These are phyloP conservation scores for Peromyscus aztecus DNA, from an alignment of 2,797 vertebrate species.

Conservation along the genomic window DNA sequence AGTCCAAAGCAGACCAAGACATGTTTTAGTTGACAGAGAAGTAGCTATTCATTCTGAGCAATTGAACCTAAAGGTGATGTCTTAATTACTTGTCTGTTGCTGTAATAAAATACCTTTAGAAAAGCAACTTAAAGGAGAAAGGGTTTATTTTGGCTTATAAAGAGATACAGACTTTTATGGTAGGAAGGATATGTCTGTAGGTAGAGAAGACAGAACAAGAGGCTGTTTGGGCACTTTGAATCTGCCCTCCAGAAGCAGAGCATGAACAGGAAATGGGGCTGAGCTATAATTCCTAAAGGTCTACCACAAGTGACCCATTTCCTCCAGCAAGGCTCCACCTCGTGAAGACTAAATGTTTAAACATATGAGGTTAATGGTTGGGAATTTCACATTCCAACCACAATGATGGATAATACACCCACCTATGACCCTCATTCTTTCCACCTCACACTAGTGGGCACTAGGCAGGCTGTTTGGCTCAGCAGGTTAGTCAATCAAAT, in stretches of 20 bases:
- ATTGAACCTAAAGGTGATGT: not conserved
- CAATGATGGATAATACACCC: not conserved
- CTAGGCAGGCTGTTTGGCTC: not conserved
- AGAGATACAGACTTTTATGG: not conserved
- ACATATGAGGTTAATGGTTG: not conserved
- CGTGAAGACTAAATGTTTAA: not conserved
- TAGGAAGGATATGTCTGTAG: not conserved
- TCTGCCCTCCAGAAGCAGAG: not conserved
- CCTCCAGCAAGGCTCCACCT: not conserved
- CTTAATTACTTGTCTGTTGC: not conserved
- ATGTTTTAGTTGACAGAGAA: not conserved
- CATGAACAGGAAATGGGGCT: not conserved
- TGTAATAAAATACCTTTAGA: not conserved
- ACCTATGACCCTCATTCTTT: rapidly evolving
- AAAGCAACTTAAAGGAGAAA: not conserved
- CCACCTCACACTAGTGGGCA: too few species aligned
- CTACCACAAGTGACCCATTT: too few species aligned
- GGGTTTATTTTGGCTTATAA: not conserved
- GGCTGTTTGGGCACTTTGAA: not conserved
- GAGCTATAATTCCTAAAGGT: not conserved
- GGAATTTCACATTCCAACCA: not conserved
- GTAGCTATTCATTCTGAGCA: not conserved
- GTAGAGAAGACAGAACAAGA: not conserved
- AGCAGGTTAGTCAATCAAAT: not conserved
- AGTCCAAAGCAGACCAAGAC: not conserved